Percentiles rank a stretch among this genome's conserved stretches.
Conservation (phyloP, 2,888 invertebrate genomes). For the Megaustenia siamemsis region DNA sequence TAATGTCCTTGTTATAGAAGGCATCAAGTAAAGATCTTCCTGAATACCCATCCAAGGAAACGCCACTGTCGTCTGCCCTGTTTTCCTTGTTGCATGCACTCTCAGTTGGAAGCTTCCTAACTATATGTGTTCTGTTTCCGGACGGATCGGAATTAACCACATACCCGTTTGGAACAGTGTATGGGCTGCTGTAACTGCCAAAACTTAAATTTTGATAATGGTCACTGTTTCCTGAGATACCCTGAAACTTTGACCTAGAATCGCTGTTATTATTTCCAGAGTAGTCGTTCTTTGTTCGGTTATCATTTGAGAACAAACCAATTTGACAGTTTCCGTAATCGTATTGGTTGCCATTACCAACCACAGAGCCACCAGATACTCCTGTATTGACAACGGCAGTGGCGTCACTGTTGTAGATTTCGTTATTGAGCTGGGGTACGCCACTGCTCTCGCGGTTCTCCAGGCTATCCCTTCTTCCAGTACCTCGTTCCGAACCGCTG, state of each 20-base stretch:
- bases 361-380: neutral
- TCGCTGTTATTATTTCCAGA: neutral
- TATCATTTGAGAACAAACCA: constrained; percentile 25
- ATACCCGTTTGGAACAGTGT: constrained; percentile 42
- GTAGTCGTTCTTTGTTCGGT: neutral
- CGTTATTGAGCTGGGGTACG: constrained; percentile 33
- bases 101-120: constrained; percentile 33
- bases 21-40: constrained; percentile 50
- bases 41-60: constrained; percentile 44
- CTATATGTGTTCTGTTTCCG: neutral
- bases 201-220: neutral
- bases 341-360: neutral
- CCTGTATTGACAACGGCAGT: neutral
- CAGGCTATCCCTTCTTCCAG: constrained; percentile 35
- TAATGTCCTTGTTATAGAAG: constrained; percentile 52
- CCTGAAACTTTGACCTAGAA: constrained; percentile 35
- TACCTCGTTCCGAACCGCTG: neutral
- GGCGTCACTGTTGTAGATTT: neutral
- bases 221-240: constrained; percentile 23
- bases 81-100: constrained; percentile 47
- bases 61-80: constrained; percentile 1
- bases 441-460: constrained; percentile 48
- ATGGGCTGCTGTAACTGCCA: constrained; percentile 26
- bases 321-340: constrained; percentile 6
- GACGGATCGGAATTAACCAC: constrained; percentile 8